These are phyloP conservation scores for Idaea straminata DNA, from an alignment of 2,888 invertebrate genomes.

Conservation along the genomic window DNA sequence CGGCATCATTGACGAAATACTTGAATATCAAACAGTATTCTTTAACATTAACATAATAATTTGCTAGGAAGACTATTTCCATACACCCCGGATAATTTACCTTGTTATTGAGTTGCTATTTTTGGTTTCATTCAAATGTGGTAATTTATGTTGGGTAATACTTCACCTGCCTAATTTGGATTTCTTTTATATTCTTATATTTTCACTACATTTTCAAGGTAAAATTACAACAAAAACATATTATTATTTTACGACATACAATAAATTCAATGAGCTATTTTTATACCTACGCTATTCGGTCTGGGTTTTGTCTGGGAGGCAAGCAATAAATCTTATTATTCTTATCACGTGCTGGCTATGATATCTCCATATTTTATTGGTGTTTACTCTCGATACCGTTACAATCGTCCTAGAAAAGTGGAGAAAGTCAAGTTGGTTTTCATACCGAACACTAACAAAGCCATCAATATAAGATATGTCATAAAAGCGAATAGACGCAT, in stretches of 20 bases:
- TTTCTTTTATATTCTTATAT: not conserved
- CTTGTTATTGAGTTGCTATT: no score
- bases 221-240: not conserved
- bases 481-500: conserved; percentile 45
- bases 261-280: not conserved
- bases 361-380: not conserved
- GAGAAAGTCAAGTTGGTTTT: not conserved
- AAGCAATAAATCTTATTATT: not conserved
- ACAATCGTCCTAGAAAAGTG: not conserved
- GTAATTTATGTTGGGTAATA: no score
- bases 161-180: no score
- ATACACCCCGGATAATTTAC: conserved; percentile 9
- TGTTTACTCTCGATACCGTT: not conserved
- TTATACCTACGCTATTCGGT: not conserved
- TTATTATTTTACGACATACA: not conserved
- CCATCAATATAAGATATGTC: conserved; percentile 58
- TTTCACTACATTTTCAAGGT: not conserved
- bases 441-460: conserved; percentile 27
- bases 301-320: not conserved
- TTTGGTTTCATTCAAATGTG: no score
- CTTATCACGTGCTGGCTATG: not conserved
- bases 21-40: conserved; percentile 42
- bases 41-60: conserved; percentile 28
- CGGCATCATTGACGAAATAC: conserved; percentile 46
- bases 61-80: conserved; percentile 24